Conservation (phyloP, 2,888 invertebrate genomes). For the Creontiades dilutus region DNA sequence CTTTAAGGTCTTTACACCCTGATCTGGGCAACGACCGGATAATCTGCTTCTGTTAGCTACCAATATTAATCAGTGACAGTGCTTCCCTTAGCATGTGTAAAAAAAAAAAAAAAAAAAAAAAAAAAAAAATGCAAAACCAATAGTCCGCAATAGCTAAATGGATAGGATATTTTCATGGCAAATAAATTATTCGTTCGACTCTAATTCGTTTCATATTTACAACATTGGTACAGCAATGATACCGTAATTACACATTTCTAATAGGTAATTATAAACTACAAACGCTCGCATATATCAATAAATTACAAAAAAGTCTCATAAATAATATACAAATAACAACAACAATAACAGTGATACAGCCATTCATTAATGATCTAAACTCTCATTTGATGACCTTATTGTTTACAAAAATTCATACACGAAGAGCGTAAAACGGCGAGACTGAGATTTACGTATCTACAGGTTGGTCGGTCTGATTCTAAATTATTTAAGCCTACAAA, state of each 20-base stretch:
- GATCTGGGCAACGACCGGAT: too few species aligned
- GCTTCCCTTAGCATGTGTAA: too few species aligned
- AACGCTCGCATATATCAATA: conserved; percentile 21
- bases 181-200: background rate
- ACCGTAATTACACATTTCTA: background rate
- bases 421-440: background rate
- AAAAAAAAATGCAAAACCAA: too few species aligned
- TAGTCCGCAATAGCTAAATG: too few species aligned
- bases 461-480: too few species aligned
- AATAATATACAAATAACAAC: conserved; percentile 14
- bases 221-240: background rate
- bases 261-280: background rate
- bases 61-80: too few species aligned
- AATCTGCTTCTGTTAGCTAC: too few species aligned
- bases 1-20: too few species aligned
- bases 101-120: too few species aligned
- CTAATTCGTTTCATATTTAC: conserved; percentile 29
- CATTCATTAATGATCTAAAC: background rate
- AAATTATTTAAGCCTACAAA: background rate
- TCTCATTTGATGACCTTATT: background rate
- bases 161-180: too few species aligned
- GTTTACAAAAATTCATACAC: too few species aligned
- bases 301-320: conserved; percentile 38
- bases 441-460: background rate
- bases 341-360: background rate